Percentiles rank a stretch among this genome's conserved stretches.
phyloP scores from a whole-genome alignment of 2,797 vertebrate species.

The Pygocentrus nattereri region DNA sequence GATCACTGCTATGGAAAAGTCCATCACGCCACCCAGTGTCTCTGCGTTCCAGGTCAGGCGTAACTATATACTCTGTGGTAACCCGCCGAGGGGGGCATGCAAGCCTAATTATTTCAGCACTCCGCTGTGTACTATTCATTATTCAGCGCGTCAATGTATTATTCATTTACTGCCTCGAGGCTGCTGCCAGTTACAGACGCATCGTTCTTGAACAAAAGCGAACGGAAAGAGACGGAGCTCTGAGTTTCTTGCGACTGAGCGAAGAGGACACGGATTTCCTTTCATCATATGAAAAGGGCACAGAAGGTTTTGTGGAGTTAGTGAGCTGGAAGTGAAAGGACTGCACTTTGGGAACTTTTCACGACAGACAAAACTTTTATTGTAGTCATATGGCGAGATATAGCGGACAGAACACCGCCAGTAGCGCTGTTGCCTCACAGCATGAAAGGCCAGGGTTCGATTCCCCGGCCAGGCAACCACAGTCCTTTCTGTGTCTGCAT shows the following conservation, averaged over 20 bases:
- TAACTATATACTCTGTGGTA: conserved; percentile 28
- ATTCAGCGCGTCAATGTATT: conserved; percentile 56
- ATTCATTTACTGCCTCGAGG: conserved; percentile 50
- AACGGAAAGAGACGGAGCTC: conserved; percentile 1
- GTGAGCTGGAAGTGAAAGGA: not conserved
- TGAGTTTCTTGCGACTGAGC: not conserved
- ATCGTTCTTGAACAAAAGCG: conserved; percentile 13
- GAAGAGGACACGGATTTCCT: too few relatives aligned
- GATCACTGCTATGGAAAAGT: not conserved
- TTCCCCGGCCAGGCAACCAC: too few relatives aligned
- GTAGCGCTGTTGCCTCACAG: too few relatives aligned
- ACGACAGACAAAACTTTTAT: too few relatives aligned
- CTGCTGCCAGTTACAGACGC: conserved; percentile 23
- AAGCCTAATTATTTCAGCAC: conserved; percentile 39
- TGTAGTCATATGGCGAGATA: too few relatives aligned
- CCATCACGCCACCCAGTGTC: not conserved
- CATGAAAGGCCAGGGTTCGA: too few relatives aligned
- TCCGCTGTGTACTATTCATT: conserved; percentile 52
- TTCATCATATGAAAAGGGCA: not conserved
- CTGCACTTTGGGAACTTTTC: not conserved
- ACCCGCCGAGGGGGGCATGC: conserved; percentile 1
- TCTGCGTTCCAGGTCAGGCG: not conserved
- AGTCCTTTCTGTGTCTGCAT: too few relatives aligned
- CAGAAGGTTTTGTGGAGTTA: not conserved
- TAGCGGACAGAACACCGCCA: too few relatives aligned